These are phyloP conservation scores for Motacilla alba DNA, from an alignment of 2,113 vertebrate species.

Conservation along the genomic window DNA sequence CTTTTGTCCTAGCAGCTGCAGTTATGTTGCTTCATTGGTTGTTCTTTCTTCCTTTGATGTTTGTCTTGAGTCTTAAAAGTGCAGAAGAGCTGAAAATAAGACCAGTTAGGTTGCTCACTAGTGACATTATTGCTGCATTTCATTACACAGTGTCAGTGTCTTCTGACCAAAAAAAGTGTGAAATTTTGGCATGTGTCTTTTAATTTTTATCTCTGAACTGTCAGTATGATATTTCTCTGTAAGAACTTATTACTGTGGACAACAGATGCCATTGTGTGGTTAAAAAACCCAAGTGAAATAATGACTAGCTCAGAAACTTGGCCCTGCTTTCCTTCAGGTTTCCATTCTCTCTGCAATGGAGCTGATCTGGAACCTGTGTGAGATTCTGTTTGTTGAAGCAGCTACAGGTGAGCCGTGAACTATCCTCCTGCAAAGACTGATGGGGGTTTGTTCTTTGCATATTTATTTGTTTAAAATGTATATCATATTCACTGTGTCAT, in stretches of 20 bases:
- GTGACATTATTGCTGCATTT: not conserved
- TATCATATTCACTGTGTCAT: not conserved
- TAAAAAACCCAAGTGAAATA: not conserved
- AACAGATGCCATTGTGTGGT: not conserved
- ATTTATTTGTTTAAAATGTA: not conserved
- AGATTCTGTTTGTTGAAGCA: conserved; percentile 95
- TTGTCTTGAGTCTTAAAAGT: not conserved
- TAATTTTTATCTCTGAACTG: not conserved
- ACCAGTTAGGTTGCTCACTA: not conserved
- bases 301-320: not conserved
- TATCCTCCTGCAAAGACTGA: not conserved
- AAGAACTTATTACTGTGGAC: not conserved
- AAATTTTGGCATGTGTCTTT: not conserved
- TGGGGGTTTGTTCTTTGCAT: not conserved
- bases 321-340: conserved; percentile 70
- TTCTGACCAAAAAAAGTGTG: not conserved
- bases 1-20: not conserved
- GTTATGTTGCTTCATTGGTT: not conserved
- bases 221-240: not conserved
- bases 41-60: not conserved
- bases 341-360: conserved; percentile 92
- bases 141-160: not conserved
- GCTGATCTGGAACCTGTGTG: conserved; percentile 97
- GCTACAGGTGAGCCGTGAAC: conserved; percentile 79
- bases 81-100: not conserved